Conservation (phyloP, 2,888 invertebrate species). For the Tethea ocularis region DNA sequence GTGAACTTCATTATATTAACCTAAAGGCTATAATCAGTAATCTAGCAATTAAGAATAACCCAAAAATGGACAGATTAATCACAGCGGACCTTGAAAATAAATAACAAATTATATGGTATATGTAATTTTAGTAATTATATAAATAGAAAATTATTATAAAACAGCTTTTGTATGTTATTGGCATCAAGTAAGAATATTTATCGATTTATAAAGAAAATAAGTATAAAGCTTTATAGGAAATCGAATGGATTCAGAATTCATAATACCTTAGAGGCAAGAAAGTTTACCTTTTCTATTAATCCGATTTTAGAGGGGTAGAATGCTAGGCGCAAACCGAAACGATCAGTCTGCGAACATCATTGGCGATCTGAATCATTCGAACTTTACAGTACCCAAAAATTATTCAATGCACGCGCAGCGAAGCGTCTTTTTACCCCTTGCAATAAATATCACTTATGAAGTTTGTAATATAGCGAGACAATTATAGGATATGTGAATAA, state of each 20-base stretch:
- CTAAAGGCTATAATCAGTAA: background rate
- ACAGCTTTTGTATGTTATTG: background rate
- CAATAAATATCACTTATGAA: too few relatives aligned
- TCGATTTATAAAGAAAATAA: background rate
- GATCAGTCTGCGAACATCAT: background rate
- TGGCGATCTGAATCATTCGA: background rate
- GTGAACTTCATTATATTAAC: background rate
- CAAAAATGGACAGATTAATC: slow-evolving; percentile 7
- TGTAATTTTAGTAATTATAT: background rate
- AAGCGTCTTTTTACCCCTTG: too few relatives aligned
- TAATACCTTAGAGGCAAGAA: slow-evolving; percentile 4
- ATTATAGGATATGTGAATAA: too few relatives aligned
- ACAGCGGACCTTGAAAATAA: slow-evolving; percentile 3
- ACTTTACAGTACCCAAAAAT: background rate
- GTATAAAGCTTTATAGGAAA: background rate
- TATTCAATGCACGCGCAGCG: too few relatives aligned
- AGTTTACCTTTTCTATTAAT: background rate
- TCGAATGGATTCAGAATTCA: background rate
- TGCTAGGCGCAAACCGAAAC: background rate
- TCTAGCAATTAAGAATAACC: background rate
- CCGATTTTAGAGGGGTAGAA: background rate
- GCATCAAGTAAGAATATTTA: background rate
- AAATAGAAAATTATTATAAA: background rate
- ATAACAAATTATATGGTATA: background rate
- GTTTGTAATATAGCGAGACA: too few relatives aligned